Percentiles rank a stretch among this genome's conserved stretches.
These are phyloP conservation scores for Calameuta idolon DNA, from an alignment of 2,888 invertebrate genomes.

Conservation along the genomic window DNA sequence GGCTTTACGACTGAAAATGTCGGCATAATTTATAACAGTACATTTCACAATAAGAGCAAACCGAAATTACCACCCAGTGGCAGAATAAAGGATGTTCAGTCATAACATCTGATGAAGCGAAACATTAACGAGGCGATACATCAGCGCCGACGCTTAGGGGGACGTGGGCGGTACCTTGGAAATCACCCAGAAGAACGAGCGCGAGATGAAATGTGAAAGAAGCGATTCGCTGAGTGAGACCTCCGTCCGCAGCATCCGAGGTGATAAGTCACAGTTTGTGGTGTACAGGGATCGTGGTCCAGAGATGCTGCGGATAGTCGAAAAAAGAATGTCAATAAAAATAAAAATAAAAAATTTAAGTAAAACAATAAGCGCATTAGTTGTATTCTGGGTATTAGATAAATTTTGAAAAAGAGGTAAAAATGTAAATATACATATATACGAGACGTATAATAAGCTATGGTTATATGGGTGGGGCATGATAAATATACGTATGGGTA, in stretches of 20 bases:
- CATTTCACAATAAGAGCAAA: slow-evolving; percentile 58
- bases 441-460: too few species aligned
- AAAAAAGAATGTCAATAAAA: background rate
- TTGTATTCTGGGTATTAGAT: background rate
- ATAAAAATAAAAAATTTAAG: background rate
- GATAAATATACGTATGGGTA: background rate
- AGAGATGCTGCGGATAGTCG: background rate
- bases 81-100: slow-evolving; percentile 58
- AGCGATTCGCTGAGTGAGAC: slow-evolving; percentile 44
- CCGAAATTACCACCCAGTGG: slow-evolving; percentile 63
- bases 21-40: slow-evolving; percentile 37
- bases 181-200: slow-evolving; percentile 51
- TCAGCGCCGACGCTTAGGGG: slow-evolving; percentile 28
- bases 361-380: background rate
- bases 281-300: background rate
- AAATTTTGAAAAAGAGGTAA: background rate
- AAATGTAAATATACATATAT: background rate
- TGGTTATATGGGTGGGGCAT: background rate
- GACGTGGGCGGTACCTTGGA: slow-evolving; percentile 53
- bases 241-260: slow-evolving; percentile 3
- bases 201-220: slow-evolving; percentile 54
- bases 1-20: slow-evolving; percentile 36
- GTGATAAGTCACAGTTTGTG: slow-evolving; percentile 1
- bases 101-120: slow-evolving; percentile 62
- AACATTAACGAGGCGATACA: slow-evolving; percentile 24